Conservation (phyloP, 30 jellyfish, hydroid and myxozoan species). For the Aurelia aurita region DNA sequence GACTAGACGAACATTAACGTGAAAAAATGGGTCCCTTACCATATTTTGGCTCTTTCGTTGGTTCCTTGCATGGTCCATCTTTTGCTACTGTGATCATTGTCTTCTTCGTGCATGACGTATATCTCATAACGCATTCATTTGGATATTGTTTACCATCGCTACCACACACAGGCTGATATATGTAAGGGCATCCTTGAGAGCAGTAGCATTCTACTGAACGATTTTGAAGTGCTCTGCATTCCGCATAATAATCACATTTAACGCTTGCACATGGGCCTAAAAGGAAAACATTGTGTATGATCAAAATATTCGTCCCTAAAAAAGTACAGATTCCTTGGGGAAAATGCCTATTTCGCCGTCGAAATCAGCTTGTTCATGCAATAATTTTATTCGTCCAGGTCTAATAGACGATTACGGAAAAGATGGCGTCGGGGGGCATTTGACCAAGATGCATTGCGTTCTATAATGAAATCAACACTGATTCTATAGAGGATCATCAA, state of each 20-base stretch:
- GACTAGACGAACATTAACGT: too few species aligned
- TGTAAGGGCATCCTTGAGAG: constrained; percentile 41
- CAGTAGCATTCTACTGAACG: constrained; percentile 34
- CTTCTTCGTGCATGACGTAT: constrained; percentile 15
- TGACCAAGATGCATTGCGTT: too few species aligned
- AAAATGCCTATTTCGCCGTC: too few species aligned
- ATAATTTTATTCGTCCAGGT: too few species aligned
- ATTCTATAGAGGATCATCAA: too few species aligned
- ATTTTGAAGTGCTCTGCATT: constrained; percentile 6
- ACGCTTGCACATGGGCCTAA: constrained; percentile 28
- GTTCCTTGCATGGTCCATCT: constrained; percentile 17
- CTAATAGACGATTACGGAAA: too few species aligned
- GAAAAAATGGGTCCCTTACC: too few species aligned
- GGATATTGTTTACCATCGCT: constrained; percentile 49
- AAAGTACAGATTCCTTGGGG: too few species aligned
- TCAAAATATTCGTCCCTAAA: too few species aligned
- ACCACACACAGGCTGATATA: constrained; percentile 65
- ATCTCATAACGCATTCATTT: constrained; percentile 42
- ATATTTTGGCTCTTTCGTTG: not conserved
- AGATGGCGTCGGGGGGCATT: too few species aligned
- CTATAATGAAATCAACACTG: too few species aligned
- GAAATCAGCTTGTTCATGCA: too few species aligned
- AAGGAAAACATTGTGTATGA: not conserved
- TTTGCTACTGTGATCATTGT: not conserved
- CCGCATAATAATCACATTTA: constrained; percentile 17